Conservation (phyloP, 2,888 invertebrate genomes). For the Nemapogon koenigi region DNA sequence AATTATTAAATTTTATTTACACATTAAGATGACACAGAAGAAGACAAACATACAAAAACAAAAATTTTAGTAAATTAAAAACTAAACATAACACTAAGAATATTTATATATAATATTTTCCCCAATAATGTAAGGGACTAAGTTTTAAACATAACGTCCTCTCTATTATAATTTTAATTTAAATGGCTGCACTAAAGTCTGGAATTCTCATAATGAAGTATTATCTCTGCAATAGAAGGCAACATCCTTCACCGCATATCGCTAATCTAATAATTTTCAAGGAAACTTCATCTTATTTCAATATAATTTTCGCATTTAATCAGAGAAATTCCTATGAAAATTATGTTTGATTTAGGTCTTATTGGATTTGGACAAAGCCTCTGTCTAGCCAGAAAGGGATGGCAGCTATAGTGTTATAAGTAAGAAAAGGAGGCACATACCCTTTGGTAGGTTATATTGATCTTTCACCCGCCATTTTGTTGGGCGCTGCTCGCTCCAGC, state of each 20-base stretch:
- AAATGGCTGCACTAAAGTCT: too few species aligned
- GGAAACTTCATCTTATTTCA: constrained; percentile 31
- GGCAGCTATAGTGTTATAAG: constrained; percentile 20
- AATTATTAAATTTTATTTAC: too few species aligned
- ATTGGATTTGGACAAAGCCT: constrained; percentile 38
- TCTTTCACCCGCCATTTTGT: constrained; percentile 65
- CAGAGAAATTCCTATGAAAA: constrained; percentile 40
- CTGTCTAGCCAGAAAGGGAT: constrained; percentile 36
- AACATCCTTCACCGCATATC: constrained; percentile 42
- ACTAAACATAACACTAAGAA: too few species aligned
- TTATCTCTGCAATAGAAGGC: constrained; percentile 35
- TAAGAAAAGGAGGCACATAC: constrained; percentile 32
- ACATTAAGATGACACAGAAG: too few species aligned
- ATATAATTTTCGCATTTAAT: constrained; percentile 23
- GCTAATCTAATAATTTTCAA: constrained; percentile 35
- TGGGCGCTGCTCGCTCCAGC: constrained; percentile 51
- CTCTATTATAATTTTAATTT: too few species aligned
- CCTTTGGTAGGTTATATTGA: constrained; percentile 63
- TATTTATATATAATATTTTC: too few species aligned
- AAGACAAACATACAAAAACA: too few species aligned
- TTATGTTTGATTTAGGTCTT: constrained; percentile 48
- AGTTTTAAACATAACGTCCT: too few species aligned
- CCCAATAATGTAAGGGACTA: too few species aligned
- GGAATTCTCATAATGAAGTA: constrained; percentile 44
- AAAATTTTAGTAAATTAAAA: too few species aligned